A percentile compares a stretch with the other conserved stretches of the same genome.
Evolutionary conservation across 1,140 invertebrate species (phyloP).

Genomic region (Campoletis sonorensis): DNA sequence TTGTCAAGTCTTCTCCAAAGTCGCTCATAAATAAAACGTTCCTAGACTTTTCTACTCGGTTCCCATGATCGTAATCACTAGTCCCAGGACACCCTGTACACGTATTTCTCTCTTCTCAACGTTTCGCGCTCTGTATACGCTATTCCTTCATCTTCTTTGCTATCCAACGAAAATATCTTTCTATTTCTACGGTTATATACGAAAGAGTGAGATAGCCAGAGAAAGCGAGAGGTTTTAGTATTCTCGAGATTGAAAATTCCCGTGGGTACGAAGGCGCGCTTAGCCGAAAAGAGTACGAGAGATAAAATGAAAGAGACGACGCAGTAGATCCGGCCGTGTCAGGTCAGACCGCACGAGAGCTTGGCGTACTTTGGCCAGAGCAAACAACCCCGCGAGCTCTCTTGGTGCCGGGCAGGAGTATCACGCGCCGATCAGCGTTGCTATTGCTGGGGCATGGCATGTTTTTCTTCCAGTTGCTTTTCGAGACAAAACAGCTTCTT

Average conservation of each 20-base stretch:
- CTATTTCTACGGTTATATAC: background rate
- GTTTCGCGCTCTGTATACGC: background rate
- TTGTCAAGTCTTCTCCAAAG: too few species aligned
- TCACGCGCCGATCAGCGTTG: background rate
- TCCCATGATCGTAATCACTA: too few species aligned
- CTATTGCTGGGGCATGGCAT: too few species aligned
- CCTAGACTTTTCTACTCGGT: too few species aligned
- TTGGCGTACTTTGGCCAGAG: constrained; percentile 12
- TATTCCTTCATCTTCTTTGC: constrained; percentile 11
- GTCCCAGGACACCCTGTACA: background rate
- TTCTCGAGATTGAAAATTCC: constrained; percentile 33
- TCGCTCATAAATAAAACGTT: too few species aligned
- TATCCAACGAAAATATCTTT: constrained; percentile 7
- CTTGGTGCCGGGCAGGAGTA: background rate
- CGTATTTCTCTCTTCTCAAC: background rate
- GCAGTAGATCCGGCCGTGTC: constrained; percentile 14
- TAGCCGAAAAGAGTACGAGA: background rate
- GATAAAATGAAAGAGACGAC: background rate
- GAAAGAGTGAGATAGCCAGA: background rate
- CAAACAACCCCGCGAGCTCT: constrained; percentile 1
- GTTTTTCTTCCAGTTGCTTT: too few species aligned
- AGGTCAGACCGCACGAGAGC: constrained; percentile 24
- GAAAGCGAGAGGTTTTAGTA: background rate
- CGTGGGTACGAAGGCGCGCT: background rate
- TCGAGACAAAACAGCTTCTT: too few species aligned